Evolutionary conservation across 2,888 invertebrate genomes (phyloP), one percentile per base, ranked within the genome.

Genomic region (Petrophora chlorosata): DNA sequence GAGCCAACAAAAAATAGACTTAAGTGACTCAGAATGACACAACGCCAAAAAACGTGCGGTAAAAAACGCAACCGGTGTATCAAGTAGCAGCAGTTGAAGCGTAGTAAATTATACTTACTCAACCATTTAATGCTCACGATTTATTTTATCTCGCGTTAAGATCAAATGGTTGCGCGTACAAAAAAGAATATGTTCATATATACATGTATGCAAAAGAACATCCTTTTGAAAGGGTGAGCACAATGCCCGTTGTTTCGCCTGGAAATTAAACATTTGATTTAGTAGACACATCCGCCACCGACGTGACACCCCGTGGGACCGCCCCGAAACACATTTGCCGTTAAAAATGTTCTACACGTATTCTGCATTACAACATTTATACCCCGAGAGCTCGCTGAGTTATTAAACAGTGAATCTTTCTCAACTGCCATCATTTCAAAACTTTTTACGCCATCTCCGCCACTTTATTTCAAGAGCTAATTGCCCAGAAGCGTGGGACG

Each of bases 181-280:
- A 56, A 57, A 59, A 53, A n/a, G n/a, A n/a, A n/a, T n/a, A n/a
- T n/a, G 38, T 26, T 40, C 32, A 41, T 28, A 34, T 38, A n/a
- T 26, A 48, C 51, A 51, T 51, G 50, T 43, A 50, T 56, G 53
- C 49, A 56, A 58, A 59, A 53, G 42, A 47, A 42, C 49, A 53
- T 71, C 70, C 69, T 73, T 67, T 62, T 63, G 61, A 67, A 70
- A 73, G 67, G 73, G 70, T 71, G 70, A 65, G 61, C 61, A 82
- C 77, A 82, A 76, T 69, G 73, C 72, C 63, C 69, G 70, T 80
- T 79, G 78, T 82, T 76, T 75, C 75, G 70, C 70, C 57, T 79
- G 76, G 76, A 81, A 83, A 83, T 83, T 84, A 82, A 85, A 83
- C 79, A 82, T 84, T 84, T 82, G 82, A 81, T 80, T 82, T 80